These are phyloP conservation scores for Numida meleagris DNA, from an alignment of 2,113 vertebrate species.

Conservation along the genomic window DNA sequence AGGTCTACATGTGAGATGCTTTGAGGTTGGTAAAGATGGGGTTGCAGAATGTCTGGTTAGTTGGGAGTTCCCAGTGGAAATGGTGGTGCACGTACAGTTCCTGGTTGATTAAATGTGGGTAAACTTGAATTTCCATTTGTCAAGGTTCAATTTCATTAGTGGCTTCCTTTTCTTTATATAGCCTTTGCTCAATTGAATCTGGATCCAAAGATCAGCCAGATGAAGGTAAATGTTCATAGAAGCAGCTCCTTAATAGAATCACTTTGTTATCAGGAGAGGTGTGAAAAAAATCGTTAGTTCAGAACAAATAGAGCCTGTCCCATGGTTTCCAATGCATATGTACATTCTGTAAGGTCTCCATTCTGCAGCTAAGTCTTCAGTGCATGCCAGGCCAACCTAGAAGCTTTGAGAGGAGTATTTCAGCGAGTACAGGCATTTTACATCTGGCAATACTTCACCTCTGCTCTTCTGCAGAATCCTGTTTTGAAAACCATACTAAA, in stretches of 20 bases:
- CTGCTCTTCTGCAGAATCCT: background rate
- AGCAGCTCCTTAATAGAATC: background rate
- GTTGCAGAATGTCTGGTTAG: background rate
- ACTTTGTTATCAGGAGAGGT: background rate
- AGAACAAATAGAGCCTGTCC: background rate
- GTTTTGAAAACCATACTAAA: background rate
- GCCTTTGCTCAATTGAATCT: background rate
- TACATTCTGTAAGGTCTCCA: background rate
- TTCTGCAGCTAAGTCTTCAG: background rate
- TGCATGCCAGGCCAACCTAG: background rate
- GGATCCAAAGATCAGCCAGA: background rate
- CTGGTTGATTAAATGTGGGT: background rate
- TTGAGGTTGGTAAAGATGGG: background rate
- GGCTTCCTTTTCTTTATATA: background rate
- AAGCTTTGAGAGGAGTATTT: background rate
- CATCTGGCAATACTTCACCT: background rate
- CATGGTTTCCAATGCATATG: background rate
- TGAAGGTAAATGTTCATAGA: background rate
- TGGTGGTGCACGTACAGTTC: background rate
- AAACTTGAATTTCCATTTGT: background rate
- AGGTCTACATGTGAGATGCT: background rate
- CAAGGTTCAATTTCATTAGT: background rate
- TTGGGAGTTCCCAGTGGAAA: background rate
- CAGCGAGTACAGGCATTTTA: background rate
- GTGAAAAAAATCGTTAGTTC: background rate